Conservation (phyloP, 2,888 invertebrate species). For the Cheilosia impressa region DNA sequence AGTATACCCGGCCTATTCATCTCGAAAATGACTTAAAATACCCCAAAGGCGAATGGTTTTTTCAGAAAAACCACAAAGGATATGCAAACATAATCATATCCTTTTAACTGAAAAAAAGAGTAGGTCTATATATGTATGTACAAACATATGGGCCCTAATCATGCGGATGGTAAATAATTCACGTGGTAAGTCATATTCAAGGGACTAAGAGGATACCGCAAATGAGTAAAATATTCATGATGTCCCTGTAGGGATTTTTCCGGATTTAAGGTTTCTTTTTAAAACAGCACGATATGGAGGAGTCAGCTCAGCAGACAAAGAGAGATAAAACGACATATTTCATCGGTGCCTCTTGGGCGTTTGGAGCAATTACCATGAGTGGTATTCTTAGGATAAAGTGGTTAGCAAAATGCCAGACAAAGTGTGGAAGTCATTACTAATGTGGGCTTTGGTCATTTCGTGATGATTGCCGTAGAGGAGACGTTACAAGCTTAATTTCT, state of each 20-base stretch:
- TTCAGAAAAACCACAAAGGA: constrained; percentile 25
- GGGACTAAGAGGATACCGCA: constrained; percentile 52
- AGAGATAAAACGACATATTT: constrained; percentile 53
- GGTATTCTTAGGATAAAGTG: constrained; percentile 69
- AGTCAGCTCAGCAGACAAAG: constrained; percentile 6
- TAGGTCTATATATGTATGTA: not conserved
- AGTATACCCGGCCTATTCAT: constrained; percentile 17
- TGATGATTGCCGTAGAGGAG: constrained; percentile 23
- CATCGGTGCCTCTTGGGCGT: constrained; percentile 47
- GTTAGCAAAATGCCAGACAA: constrained; percentile 59
- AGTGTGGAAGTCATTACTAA: constrained; percentile 66
- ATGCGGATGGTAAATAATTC: constrained; percentile 68
- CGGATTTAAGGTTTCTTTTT: constrained; percentile 30
- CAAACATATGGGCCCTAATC: constrained; percentile 64
- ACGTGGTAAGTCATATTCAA: constrained; percentile 22
- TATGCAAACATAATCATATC: constrained; percentile 55
- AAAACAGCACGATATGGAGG: constrained; percentile 8
- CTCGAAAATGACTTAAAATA: constrained; percentile 33
- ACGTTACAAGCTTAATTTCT: constrained; percentile 5
- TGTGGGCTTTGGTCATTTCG: constrained; percentile 62
- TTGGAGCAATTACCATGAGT: constrained; percentile 70
- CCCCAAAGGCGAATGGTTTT: constrained; percentile 23
- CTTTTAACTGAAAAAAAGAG: constrained; percentile 10
- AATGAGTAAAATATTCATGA: constrained; percentile 67
- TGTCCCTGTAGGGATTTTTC: constrained; percentile 55